Evolutionary conservation across 2,113 vertebrate species (phyloP), one percentile per base, ranked within the genome.

Genomic region (Albula goreensis): DNA sequence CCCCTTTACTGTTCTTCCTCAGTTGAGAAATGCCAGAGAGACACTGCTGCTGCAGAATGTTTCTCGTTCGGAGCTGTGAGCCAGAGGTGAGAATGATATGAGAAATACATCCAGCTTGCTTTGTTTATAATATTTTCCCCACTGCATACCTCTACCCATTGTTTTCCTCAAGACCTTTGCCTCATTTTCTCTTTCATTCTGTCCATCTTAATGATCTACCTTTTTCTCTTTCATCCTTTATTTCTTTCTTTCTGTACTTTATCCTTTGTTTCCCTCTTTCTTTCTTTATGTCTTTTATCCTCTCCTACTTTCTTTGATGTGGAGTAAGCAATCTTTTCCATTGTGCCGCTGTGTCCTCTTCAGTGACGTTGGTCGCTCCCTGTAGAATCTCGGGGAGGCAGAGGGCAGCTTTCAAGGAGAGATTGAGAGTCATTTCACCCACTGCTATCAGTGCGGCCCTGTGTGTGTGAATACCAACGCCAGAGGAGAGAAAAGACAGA

Each of bases 391-490:
- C 31, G 80, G 31, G 82, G 70, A 74, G 79, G 53, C 78, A 78
- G 80, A 63, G 66, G 66, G 15, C 63, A 86, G 81, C 78, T 80
- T 87, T 83, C 11, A 63, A 89, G 85, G 80, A 80, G 85, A 83
- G 80, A 87, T 87, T 85, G 70, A 84, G 60, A 86, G 81, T 84
- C 63, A 66, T 31, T 56, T 81, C 83, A 60, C 86, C 31, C 50
- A 25, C 63, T 50, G 50, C 84, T 50, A 78, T 85, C 80, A 82
- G 53, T 3, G 13, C 22, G 12, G 7, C 50, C 85, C 78, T 80
- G 80, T 81, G 78, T 81, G 78, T 50, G 49, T 48, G 52, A 77
- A 84, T 50, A 57, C 85, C 85, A 63, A 80, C 60, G 78, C 74
- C 56, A 81, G 70, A 85, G 85, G 50, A 77, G 60, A 86, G 74